Percentiles rank a stretch among this genome's conserved stretches.
phyloP scores from a whole-genome alignment of 2,113 vertebrate genomes.

The Hyaena hyaena region DNA sequence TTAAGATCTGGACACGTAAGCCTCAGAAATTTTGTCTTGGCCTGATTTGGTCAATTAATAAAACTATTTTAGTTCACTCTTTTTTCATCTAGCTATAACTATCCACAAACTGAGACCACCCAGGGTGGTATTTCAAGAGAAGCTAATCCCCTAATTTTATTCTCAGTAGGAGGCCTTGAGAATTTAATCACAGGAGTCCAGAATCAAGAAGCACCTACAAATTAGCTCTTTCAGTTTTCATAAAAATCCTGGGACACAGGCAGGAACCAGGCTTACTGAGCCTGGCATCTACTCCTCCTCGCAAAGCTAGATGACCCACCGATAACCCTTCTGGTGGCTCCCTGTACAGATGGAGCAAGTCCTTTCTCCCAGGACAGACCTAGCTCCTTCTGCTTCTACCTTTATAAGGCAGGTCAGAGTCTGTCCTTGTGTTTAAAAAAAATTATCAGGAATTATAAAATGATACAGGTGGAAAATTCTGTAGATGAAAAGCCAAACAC shows the following conservation, averaged over 20 bases:
- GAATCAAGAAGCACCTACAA: not conserved
- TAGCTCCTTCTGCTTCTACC: not conserved
- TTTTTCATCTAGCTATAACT: not conserved
- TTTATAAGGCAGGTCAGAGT: not conserved
- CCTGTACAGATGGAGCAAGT: not conserved
- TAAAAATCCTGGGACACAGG: not conserved
- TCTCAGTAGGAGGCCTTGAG: conserved; percentile 38
- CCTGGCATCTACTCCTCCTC: not conserved
- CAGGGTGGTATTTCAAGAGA: not conserved
- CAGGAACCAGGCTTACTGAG: not conserved
- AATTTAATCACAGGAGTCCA: not conserved
- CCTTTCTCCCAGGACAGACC: not conserved
- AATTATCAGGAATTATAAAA: not conserved
- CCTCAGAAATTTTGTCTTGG: conserved; percentile 36
- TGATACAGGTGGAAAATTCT: not conserved
- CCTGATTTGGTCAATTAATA: conserved; percentile 1
- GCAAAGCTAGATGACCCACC: not conserved
- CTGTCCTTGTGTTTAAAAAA: not conserved
- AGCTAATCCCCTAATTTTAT: not conserved
- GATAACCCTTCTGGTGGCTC: not conserved
- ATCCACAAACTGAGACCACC: not conserved
- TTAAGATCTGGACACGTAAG: not conserved
- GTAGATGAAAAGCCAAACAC: not conserved
- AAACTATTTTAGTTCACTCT: not conserved
- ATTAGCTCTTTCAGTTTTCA: conserved; percentile 12